A percentile compares a stretch with the other conserved stretches of the same genome.
Conservation (phyloP, 2,888 invertebrate genomes). For the Meiosimyza platycephala region DNA sequence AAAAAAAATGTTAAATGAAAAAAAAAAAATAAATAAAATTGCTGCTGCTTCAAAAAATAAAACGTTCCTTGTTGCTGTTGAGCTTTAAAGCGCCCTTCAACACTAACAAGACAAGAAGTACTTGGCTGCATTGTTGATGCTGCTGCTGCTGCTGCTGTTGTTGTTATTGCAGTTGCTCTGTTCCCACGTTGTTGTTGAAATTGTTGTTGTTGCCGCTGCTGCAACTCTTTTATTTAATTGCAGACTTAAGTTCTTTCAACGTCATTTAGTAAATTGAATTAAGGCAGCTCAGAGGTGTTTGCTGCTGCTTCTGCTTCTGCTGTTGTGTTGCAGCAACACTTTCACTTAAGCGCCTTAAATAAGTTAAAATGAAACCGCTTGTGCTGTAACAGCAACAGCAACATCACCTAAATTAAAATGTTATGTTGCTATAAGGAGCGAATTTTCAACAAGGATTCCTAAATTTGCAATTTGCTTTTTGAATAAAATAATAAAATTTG, state of each 20-base stretch:
- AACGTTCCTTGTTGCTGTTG: neutral
- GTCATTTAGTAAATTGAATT: slow-evolving; percentile 26
- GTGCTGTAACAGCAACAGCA: no score
- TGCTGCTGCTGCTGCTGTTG: neutral
- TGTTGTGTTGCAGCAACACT: slow-evolving; percentile 10
- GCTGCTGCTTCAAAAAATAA: slow-evolving; percentile 8
- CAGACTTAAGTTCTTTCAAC: slow-evolving; percentile 28
- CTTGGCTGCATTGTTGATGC: neutral
- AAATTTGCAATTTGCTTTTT: no score
- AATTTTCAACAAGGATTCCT: no score
- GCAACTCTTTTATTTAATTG: slow-evolving; percentile 16
- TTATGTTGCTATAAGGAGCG: no score
- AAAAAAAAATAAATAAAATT: neutral
- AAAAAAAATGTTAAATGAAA: neutral
- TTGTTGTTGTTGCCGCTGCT: neutral
- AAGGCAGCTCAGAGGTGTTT: slow-evolving; percentile 14
- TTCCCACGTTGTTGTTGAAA: neutral
- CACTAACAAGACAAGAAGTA: slow-evolving; percentile 6
- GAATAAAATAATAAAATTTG: no score
- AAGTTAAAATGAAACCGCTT: no score
- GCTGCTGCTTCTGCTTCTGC: neutral
- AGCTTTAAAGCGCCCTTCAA: slow-evolving; percentile 4
- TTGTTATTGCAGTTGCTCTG: neutral
- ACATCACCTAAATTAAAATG: no score
- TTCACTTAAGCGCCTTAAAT: neutral